Conservation (phyloP, 2,113 vertebrate genomes). For the Tetraodon nigroviridis region DNA sequence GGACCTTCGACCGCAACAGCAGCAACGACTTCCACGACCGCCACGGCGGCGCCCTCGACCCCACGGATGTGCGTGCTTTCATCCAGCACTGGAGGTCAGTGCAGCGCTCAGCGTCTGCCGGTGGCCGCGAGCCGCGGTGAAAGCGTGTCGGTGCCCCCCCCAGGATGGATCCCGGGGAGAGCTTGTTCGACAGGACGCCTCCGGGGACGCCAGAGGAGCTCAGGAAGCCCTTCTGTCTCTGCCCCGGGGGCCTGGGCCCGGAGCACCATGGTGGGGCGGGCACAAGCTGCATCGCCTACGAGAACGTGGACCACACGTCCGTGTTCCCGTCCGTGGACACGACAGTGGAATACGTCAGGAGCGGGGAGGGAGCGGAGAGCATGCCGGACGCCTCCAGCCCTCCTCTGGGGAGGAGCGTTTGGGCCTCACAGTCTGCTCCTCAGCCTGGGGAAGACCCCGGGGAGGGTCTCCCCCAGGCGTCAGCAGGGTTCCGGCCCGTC, state of each 20-base stretch:
- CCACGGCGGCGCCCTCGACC: slow-evolving; percentile 33
- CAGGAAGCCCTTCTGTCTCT: slow-evolving; percentile 70
- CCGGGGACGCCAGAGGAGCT: slow-evolving; percentile 33
- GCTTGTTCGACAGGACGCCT: slow-evolving; percentile 75
- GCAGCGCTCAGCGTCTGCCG: no score
- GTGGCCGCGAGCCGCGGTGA: not conserved
- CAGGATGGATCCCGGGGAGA: slow-evolving; percentile 77
- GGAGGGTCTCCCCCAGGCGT: slow-evolving; percentile 28
- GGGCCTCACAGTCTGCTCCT: not conserved
- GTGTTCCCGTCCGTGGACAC: slow-evolving; percentile 76
- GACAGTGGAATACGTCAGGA: slow-evolving; percentile 70
- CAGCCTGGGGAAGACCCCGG: slow-evolving; percentile 23
- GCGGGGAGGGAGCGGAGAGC: slow-evolving; percentile 36
- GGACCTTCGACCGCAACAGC: slow-evolving; percentile 71
- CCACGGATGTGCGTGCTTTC: slow-evolving; percentile 59
- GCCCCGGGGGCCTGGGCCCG: slow-evolving; percentile 44
- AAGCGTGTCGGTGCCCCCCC: slow-evolving; percentile 10
- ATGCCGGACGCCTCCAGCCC: slow-evolving; percentile 48
- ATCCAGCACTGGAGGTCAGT: slow-evolving; percentile 74
- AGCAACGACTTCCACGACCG: slow-evolving; percentile 71
- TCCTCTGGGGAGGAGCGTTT: slow-evolving; percentile 26
- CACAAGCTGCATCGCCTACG: slow-evolving; percentile 53
- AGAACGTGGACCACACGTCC: slow-evolving; percentile 72
- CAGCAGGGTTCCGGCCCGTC: slow-evolving; percentile 54
- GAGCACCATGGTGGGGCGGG: slow-evolving; percentile 23